Base-by-base conservation (phyloP, 2,113 vertebrate species). In the Austrofundulus limnaeus region DNA sequence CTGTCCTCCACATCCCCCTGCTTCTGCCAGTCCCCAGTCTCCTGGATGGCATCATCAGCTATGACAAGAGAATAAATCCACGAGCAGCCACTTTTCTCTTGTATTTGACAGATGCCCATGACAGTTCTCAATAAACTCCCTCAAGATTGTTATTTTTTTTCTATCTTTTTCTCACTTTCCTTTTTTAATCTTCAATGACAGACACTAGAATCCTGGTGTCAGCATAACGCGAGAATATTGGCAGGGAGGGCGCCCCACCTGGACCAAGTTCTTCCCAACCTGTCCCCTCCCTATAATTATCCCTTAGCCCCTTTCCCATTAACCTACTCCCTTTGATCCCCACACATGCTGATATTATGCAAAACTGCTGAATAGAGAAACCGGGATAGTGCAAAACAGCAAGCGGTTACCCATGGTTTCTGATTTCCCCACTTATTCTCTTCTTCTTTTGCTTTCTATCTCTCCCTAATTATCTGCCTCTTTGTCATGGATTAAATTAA, bases 291-390 rank as follows among this genome's bases (percentile, higher is more conserved):
- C 91, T 88, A 78, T 94, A 94, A 94, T 92, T 93, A 93, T 92
- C 89, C 83, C 90, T 80, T 86, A 84, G 83, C 87, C 83, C 88
- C 83, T 90, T 92, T 89, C 90, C 88, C 82, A 90, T 93, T 92
- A 94, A 94, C 92, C 91, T 93, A 87, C 90, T 94, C 77, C 84
- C 91, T 95, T 95, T 94, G 93, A 93, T 95, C 92, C 94, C 84
- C 19, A 52, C 70, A 53, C 86, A 84, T 93, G 89, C 84, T 86
- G 87, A 95, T 93, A 87, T 92, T 93, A 94, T 92, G 91, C 90
- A 95, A 95, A 95, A 92, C 91, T 89, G 93, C 87, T 79, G 89
- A 93, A 80, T 91, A 91, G 75, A 91, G 66, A 85, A 77, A 81
- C 83, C 84, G 76, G 88, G 92, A 75, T 81, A 66, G 85, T 67